These are phyloP conservation scores for Pedicia rivosa DNA, from an alignment of 2,888 invertebrate species.

Conservation along the genomic window DNA sequence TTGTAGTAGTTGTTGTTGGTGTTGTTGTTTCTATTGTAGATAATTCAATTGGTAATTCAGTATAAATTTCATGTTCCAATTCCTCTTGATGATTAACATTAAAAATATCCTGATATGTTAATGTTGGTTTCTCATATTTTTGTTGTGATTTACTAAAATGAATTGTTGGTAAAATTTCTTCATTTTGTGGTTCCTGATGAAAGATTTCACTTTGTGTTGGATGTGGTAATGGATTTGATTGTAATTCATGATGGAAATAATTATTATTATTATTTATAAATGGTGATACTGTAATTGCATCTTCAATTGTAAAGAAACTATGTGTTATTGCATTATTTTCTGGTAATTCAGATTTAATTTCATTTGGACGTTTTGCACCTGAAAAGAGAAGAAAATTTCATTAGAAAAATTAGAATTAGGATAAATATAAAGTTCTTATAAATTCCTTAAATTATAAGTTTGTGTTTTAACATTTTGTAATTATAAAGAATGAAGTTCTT, in stretches of 20 bases:
- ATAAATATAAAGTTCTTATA: too few relatives aligned
- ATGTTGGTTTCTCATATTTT: not conserved
- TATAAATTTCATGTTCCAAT: not conserved
- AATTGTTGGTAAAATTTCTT: not conserved
- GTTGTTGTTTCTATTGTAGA: slow-evolving; percentile 5
- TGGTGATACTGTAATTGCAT: slow-evolving; percentile 13
- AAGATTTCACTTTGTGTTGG: not conserved
- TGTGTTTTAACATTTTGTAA: too few relatives aligned
- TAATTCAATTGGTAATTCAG: slow-evolving; percentile 4
- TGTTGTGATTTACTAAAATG: not conserved
- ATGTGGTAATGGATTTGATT: not conserved
- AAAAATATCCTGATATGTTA: too few relatives aligned
- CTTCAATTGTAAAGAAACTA: slow-evolving; percentile 15
- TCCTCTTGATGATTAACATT: not conserved
- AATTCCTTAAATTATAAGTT: too few relatives aligned
- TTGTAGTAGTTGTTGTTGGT: slow-evolving; percentile 3
- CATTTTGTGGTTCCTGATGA: not conserved
- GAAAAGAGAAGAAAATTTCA: too few relatives aligned
- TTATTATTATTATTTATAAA: not conserved
- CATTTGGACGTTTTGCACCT: slow-evolving; percentile 3
- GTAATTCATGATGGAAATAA: not conserved
- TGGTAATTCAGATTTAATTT: not conserved
- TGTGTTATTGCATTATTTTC: slow-evolving; percentile 9
- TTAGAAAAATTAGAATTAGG: too few relatives aligned
- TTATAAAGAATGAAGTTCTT: too few relatives aligned